Base-by-base conservation (phyloP, 2,888 invertebrate genomes). In the Cantharis lateralis region DNA sequence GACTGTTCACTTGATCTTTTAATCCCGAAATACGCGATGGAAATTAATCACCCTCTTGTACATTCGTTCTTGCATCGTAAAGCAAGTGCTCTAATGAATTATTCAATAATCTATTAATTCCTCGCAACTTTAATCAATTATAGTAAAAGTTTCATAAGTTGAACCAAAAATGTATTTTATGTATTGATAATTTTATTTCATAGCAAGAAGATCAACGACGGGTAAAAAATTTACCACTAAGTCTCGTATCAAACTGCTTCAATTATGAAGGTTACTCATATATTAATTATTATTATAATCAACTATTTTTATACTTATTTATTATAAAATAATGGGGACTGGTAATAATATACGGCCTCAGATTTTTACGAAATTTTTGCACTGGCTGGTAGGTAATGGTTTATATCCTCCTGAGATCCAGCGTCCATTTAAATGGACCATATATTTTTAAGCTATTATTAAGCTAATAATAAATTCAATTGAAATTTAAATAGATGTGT, bases 11-110 rank as follows among this genome's bases (percentile, higher is more conserved):
- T 86, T 86, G 87, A 88, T 87, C 88, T 88, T 86, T 88, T 88
- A 88, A 88, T 88, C 87, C 87, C 87, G 85, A 87, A 87, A 87
- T 88, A 87, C 87, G 86, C 87, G 87, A 83, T 84, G 84, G 86
- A 88, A 88, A 88, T 88, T 88, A 88, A 88, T 88, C 88, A 87
- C 88, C 86, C 85, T 81, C 82, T 80, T 80, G 79, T 80, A 80
- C 81, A 81, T 74, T 77, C 77, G 84, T 84, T 84, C 83, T 82
- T 84, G 82, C 81, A 82, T 82, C 83, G 84, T 85, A 85, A 85
- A 85, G 85, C 82, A 83, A 78, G 78, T 71, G 64, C 18, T 78
- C 76, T 85, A 83, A 86, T 87, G 86, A 87, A 87, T 87, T 86
- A 87, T 87, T 87, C 86, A 87, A 85, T 85, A 86, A 86, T 86